A percentile compares a stretch with the other conserved stretches of the same genome.
Evolutionary conservation across 1,140 invertebrate genomes (phyloP).

Genomic region (Archegozetes longisetosus): DNA sequence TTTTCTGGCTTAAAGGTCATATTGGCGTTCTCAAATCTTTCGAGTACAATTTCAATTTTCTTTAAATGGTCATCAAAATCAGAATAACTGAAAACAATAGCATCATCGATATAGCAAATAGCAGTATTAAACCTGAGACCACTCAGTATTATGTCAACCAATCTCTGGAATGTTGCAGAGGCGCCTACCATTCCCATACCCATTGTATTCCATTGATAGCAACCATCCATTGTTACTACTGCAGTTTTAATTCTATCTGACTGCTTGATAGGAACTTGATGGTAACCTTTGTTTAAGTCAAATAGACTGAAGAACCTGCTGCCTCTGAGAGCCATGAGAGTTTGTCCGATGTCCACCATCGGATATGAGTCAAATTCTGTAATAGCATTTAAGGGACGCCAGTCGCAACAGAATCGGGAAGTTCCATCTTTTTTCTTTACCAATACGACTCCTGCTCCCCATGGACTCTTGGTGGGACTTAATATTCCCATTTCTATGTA

Average conservation of each 20-base stretch:
- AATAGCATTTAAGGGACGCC: slow-evolving; percentile 30
- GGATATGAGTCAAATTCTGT: slow-evolving; percentile 34
- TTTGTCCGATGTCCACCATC: slow-evolving; percentile 33
- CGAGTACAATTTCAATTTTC: background rate
- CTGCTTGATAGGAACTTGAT: slow-evolving; percentile 28
- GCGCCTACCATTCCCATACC: background rate
- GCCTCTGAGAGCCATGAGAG: slow-evolving; percentile 27
- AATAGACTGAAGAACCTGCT: slow-evolving; percentile 30
- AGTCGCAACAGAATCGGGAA: slow-evolving; percentile 32
- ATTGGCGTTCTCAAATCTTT: background rate
- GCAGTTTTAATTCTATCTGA: slow-evolving; percentile 30
- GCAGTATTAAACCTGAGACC: background rate
- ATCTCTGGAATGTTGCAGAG: background rate
- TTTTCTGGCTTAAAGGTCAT: slow-evolving; percentile 16
- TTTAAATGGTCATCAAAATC: too few species aligned
- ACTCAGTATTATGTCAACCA: background rate
- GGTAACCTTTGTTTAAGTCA: slow-evolving; percentile 33
- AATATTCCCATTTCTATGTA: slow-evolving; percentile 27
- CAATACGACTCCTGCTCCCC: slow-evolving; percentile 31
- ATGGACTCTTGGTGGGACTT: slow-evolving; percentile 27
- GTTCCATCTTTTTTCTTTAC: slow-evolving; percentile 33
- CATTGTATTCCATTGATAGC: background rate
- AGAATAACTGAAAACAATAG: background rate
- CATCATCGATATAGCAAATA: background rate
- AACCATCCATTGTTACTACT: slow-evolving; percentile 22